Base-by-base conservation (phyloP, 2,888 invertebrate species). In the Cheilosia urbana region DNA sequence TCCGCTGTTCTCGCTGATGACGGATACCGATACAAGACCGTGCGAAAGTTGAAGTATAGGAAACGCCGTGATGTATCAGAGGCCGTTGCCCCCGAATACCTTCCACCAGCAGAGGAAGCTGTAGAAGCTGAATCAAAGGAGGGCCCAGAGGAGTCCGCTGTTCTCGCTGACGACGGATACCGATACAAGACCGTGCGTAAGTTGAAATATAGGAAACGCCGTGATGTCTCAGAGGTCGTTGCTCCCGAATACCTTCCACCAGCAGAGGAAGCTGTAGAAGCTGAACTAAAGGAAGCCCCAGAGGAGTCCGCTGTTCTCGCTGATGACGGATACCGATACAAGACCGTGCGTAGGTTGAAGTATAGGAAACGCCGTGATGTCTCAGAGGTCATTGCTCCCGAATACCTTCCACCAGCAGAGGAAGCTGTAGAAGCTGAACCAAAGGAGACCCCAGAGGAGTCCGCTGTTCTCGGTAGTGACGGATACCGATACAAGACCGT, bases 161-260 rank as follows among this genome's bases (percentile, higher is more conserved):
- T 21, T 1, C 51, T 84, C 1, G 68, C 73, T 11, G 69, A 84
- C 45, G 84, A 84, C 34, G 84, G 84, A n/a, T 84, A 84, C 27
- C 84, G 58, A 7, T 85, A 85, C 47, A 85, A 77, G 63, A 81
- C 77, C n/a, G 68, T 83, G 3, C 68, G 77, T 13, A n/a, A 76
- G 13, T 37, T 69, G 55, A 81, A 76, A 27, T 81, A 76, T n/a
- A 53, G 81, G n/a, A 19, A 17, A 1, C 75, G 71, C n/a, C 80
- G 80, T 17, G 69, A 73, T 7, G 80, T 80, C 0, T 75, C 68
- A 17, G 73, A 73, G 15, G n/a, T 71, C 15, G 47, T 62, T 19
- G 66, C 88, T 40, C 87, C 81, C 24, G 88, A 90, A 1, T 90
- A 90, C 45, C 63, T 90, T 73, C 89, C 90, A 2, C 88, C 75